phyloP scores from a whole-genome alignment of 2,888 invertebrate genomes.

The Autographa pulchrina region DNA sequence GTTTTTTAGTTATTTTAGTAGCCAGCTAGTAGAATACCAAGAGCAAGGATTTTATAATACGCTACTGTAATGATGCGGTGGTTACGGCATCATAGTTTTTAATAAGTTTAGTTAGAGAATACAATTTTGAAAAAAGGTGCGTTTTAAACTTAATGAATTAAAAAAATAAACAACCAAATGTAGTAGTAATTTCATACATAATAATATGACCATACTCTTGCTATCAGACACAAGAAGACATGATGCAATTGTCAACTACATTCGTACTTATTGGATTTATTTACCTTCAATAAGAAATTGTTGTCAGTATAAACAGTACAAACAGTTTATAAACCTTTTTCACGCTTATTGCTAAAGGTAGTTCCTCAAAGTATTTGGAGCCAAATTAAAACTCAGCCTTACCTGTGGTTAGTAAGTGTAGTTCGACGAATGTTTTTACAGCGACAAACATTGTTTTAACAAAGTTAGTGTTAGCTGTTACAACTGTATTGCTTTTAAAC shows the following conservation, averaged over 20 bases:
- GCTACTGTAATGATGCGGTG: neutral
- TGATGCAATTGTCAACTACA: too few relatives aligned
- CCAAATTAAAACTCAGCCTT: conserved; percentile 5
- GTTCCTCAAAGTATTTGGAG: neutral
- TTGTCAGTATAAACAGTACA: neutral
- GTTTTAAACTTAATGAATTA: too few relatives aligned
- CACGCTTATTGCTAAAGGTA: neutral
- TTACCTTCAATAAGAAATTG: too few relatives aligned
- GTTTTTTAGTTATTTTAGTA: neutral
- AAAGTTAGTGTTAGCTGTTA: neutral
- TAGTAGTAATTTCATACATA: too few relatives aligned
- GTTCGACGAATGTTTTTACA: conserved; percentile 6
- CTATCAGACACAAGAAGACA: too few relatives aligned
- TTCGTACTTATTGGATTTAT: too few relatives aligned
- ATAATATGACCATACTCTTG: too few relatives aligned
- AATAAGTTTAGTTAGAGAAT: too few relatives aligned
- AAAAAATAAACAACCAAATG: too few relatives aligned
- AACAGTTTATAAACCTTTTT: neutral
- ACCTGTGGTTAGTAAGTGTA: neutral
- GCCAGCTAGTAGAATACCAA: neutral
- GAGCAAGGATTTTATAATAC: neutral
- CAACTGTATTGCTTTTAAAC: conserved; percentile 1
- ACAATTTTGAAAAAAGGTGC: too few relatives aligned
- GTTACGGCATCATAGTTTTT: neutral
- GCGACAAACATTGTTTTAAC: conserved; percentile 6